Base-by-base conservation (phyloP, 1,140 invertebrate genomes). In the Aphaenogaster ashmeadi region DNA sequence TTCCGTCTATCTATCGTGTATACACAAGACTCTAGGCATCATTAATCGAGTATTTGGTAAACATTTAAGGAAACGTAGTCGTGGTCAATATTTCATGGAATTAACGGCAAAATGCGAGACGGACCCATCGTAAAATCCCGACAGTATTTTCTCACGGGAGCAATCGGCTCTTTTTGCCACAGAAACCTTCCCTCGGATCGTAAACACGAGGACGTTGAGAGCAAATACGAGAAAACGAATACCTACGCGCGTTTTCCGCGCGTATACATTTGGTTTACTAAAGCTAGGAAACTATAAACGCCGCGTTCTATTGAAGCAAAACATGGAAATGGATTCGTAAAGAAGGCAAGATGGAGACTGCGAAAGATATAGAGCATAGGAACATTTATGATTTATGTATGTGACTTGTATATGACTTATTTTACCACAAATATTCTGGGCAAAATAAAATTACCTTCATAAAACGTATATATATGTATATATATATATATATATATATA, bases 201-300 rank as follows among this genome's bases (percentile, higher is more conserved):
- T 60, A 84, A 84, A 84, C 3, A 15, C 27, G 18, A 38, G 33
- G 7, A 84, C 41, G 54, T 21, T 44, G 50, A 56, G n/a, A 71
- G 38, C 15, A 74, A 84, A 84, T 74, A 74, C 52, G 52, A 84
- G 41, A 60, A 84, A 62, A 60, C 6, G 79, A 83, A 84, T 84
- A 54, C 11, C 18, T 15, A 56, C 5, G 21, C 3, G 54, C 13
- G 38, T 80, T 56, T 41, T 52, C 33, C 33, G n/a, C 33, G 2
- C 21, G 11, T 52, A 18, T 69, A 27, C 13, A 41, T 75, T 33
- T 47, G 15, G 21, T 36, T 7, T 47, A 18, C 11, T 33, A 41
- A 56, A 71, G 33, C 38, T 58, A 56, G 21, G 7, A 72, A 71
- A 36, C 41, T 47, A 58, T 36, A 44, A 72, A 83, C 21, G 3